Evolutionary conservation across 1,140 invertebrate genomes (phyloP).

Genomic region (Lepidotrigona ventralis): DNA sequence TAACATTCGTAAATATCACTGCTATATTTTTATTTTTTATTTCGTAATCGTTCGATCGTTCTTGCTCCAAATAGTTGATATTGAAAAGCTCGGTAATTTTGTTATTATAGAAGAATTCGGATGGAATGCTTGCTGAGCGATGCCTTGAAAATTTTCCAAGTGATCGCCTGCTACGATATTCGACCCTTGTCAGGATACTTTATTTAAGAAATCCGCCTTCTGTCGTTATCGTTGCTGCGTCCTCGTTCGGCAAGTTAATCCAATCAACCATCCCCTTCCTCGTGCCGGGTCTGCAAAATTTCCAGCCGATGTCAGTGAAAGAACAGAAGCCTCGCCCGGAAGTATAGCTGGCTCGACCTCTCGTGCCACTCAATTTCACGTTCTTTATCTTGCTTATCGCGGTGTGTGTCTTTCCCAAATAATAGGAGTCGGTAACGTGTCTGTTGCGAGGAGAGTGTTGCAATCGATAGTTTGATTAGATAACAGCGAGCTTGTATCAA

Average conservation of each 20-base stretch:
- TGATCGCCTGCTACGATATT: background rate
- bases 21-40: too few relatives aligned
- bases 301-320: constrained; percentile 37
- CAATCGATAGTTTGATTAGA: background rate
- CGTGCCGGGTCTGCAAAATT: constrained; percentile 41
- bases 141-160: constrained; percentile 13
- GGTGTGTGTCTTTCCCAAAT: constrained; percentile 20
- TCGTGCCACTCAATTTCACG: constrained; percentile 53
- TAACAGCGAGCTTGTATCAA: background rate
- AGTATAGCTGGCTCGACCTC: constrained; percentile 3
- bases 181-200: constrained; percentile 13
- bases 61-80: background rate
- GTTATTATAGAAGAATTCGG: background rate
- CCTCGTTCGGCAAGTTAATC: constrained; percentile 52
- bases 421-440: constrained; percentile 10
- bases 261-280: constrained; percentile 51
- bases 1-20: too few relatives aligned
- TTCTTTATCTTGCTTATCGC: constrained; percentile 47
- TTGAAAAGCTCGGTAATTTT: background rate
- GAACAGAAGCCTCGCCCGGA: background rate
- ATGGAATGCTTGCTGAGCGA: too few relatives aligned
- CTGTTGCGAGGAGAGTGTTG: background rate
- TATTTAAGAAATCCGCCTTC: constrained; percentile 43
- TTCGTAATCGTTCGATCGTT: too few relatives aligned
- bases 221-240: constrained; percentile 46